Base-by-base conservation (phyloP, 2,113 vertebrate genomes). In the Lamprologus callipterus region DNA sequence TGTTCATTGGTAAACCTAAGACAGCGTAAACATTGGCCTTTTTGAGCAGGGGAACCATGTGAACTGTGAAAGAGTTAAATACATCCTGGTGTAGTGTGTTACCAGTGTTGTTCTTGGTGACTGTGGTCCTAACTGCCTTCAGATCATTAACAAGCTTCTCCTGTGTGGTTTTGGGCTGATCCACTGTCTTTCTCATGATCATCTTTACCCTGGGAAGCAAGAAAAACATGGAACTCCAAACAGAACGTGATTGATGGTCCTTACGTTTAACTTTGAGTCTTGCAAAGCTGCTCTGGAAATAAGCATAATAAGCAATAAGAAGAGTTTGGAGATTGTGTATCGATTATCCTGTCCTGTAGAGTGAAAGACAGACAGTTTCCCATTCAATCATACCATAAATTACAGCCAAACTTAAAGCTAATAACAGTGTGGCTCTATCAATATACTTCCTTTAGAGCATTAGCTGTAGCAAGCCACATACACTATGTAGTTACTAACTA, bases 211-310 rank as follows among this genome's bases (percentile, higher is more conserved):
- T 60, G 2, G 57, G 9, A 60, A 60, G 58, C 58, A 63, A 63
- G 9, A 35, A 63, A 63, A 63, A 63, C 9, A 63, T 33, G 6
- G 58, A 0, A 19, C 17, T 63, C 16, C 2, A 35, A 63, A 35
- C 2, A 63, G 58, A 35, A 19, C 0, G 0, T 7, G 9, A 7
- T 63, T 4, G 0, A 19, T 19, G 31, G 58, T 19, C 58, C 0
- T 63, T 35, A 63, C 0, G 1, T 63, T 7, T 19, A 63, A 63
- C 16, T 63, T 63, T 33, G 31, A 7, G 31, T 63, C 58, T 11
- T 63, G 16, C 28, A 63, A 63, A 35, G 16, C 28, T 35, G 9
- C 58, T 3, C 58, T 63, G 58, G 58, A 63, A 63, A 35, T 35
- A 63, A 60, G 57, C 57, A 60, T 4, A 17, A 31, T 31, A 57